These are phyloP conservation scores for Chouioia cunea DNA, from an alignment of 2,888 invertebrate genomes.

Conservation along the genomic window DNA sequence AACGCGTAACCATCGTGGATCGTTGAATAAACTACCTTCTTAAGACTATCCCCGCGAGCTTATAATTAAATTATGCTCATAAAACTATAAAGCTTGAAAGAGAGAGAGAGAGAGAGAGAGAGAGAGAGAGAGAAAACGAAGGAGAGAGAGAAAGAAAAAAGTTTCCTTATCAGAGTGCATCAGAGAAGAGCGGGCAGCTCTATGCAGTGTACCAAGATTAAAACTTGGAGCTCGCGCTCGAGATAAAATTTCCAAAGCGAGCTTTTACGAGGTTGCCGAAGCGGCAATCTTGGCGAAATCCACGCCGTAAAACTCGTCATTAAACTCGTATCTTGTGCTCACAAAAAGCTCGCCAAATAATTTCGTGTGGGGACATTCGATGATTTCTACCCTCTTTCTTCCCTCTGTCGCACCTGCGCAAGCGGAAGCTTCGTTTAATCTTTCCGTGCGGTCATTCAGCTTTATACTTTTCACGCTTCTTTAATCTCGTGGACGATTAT, in stretches of 20 bases:
- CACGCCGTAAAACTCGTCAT: slow-evolving; percentile 42
- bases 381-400: slow-evolving; percentile 32
- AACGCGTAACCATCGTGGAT: slow-evolving; percentile 1
- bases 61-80: slow-evolving; percentile 37
- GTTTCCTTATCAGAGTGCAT: neutral
- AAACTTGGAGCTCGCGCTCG: slow-evolving; percentile 9
- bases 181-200: neutral
- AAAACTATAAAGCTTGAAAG: slow-evolving; percentile 20
- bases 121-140: neutral
- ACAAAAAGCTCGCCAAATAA: slow-evolving; percentile 30
- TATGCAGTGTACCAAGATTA: neutral
- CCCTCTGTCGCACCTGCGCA: neutral
- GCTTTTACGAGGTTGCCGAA: slow-evolving; percentile 45
- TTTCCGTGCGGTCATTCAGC: slow-evolving; percentile 23
- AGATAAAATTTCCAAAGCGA: slow-evolving; percentile 48
- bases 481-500: slow-evolving; percentile 35
- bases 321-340: slow-evolving; percentile 42
- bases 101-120: neutral
- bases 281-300: slow-evolving; percentile 46
- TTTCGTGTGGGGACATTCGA: slow-evolving; percentile 24
- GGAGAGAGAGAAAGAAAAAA: neutral
- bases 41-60: neutral
- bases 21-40: slow-evolving; percentile 8
- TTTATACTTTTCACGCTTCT: slow-evolving; percentile 45
- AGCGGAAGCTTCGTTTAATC: slow-evolving; percentile 11